Evolutionary conservation across 2,888 invertebrate genomes (phyloP).

Genomic region (Nomada fucata): DNA sequence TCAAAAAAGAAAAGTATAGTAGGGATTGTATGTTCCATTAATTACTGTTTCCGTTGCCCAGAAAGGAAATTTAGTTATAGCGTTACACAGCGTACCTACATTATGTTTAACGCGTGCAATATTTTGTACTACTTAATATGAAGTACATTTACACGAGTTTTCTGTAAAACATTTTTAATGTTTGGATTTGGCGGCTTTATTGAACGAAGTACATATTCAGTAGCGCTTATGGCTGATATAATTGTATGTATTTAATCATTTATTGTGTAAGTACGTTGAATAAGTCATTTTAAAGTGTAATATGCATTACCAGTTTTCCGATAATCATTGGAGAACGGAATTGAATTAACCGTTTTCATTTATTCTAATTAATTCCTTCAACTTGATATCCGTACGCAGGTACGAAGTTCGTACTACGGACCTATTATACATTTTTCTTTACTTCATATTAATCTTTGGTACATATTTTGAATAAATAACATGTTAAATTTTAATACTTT

Average conservation of each 20-base stretch:
- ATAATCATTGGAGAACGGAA: neutral
- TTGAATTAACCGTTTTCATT: neutral
- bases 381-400: no score
- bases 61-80: neutral
- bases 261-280: conserved; percentile 5
- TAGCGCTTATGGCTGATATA: conserved; percentile 32
- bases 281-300: neutral
- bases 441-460: no score
- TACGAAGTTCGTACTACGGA: no score
- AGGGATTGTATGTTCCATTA: neutral
- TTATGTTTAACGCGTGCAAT: neutral
- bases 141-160: neutral
- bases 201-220: neutral
- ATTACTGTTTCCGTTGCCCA: neutral
- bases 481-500: no score
- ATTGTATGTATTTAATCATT: neutral
- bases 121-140: conserved; percentile 15
- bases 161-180: neutral
- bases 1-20: neutral
- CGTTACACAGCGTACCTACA: no score
- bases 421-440: no score
- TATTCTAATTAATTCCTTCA: neutral
- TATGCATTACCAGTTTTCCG: neutral
- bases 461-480: no score
- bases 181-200: conserved; percentile 40